Conservation (phyloP, 1,140 invertebrate genomes). For the Drosophila ironensis region DNA sequence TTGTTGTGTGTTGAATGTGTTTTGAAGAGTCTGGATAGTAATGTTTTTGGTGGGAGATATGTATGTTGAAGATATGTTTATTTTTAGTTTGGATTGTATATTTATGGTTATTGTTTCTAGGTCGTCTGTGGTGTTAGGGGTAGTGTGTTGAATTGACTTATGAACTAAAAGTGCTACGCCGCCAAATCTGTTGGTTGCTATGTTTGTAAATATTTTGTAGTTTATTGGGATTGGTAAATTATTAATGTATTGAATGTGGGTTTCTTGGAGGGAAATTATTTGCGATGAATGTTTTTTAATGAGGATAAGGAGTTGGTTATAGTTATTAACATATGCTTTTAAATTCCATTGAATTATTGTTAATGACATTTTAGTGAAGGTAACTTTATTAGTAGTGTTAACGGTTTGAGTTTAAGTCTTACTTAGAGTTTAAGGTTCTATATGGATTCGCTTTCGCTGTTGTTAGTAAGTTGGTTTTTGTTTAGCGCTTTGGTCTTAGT, state of each 20-base stretch:
- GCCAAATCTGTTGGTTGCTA: no score
- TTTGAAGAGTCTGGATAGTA: neutral
- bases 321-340: conserved; percentile 7
- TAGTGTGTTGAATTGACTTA: conserved; percentile 7
- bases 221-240: no score
- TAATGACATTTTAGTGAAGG: no score
- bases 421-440: no score
- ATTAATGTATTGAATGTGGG: conserved; percentile 2
- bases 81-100: neutral
- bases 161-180: neutral
- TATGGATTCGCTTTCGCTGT: no score
- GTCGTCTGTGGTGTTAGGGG: neutral
- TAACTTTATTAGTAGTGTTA: neutral
- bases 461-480: no score
- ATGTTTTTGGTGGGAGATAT: conserved; percentile 7
- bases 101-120: conserved; percentile 2
- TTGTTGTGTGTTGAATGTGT: conserved; percentile 2
- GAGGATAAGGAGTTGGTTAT: neutral
- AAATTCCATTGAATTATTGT: conserved; percentile 5
- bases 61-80: conserved; percentile 3
- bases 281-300: neutral
- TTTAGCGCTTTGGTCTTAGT: no score
- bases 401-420: neutral
- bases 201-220: no score
- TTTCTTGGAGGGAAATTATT: conserved; percentile 1